A percentile compares a stretch with the other conserved stretches of the same genome.
Evolutionary conservation across 2,888 invertebrate genomes (phyloP).

Genomic region (Scaptomyza caliginosa): DNA sequence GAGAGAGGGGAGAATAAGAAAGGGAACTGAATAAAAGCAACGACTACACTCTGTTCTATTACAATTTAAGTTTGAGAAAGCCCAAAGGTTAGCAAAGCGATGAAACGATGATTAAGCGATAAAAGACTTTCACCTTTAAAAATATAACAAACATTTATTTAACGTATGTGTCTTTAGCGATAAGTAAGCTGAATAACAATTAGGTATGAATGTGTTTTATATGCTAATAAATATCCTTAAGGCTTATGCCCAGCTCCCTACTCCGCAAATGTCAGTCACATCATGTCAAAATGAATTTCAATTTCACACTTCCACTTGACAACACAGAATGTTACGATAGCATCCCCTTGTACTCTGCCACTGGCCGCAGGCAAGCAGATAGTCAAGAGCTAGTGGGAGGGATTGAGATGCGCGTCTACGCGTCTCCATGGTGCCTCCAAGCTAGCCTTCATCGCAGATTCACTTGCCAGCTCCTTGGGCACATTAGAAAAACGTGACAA

Average conservation of each 20-base stretch:
- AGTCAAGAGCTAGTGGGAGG: neutral
- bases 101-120: too few relatives aligned
- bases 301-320: conserved; percentile 61
- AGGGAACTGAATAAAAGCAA: neutral
- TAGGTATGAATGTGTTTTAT: neutral
- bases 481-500: conserved; percentile 77
- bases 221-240: neutral
- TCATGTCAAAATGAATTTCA: conserved; percentile 52
- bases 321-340: conserved; percentile 17
- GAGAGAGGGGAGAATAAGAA: neutral
- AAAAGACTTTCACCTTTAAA: too few relatives aligned
- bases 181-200: neutral
- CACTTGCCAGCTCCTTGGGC: conserved; percentile 38
- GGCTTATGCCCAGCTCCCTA: neutral
- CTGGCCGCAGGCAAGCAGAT: conserved; percentile 33
- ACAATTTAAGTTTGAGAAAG: too few relatives aligned
- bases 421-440: conserved; percentile 9
- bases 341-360: conserved; percentile 11
- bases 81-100: too few relatives aligned
- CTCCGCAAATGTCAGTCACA: conserved; percentile 29
- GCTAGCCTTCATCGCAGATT: neutral
- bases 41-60: too few relatives aligned
- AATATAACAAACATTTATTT: too few relatives aligned
- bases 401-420: conserved; percentile 24
- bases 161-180: too few relatives aligned